Evolutionary conservation across 1,140 invertebrate genomes (phyloP), one percentile per base, ranked within the genome.

Genomic region (Chrysopa pallens): DNA sequence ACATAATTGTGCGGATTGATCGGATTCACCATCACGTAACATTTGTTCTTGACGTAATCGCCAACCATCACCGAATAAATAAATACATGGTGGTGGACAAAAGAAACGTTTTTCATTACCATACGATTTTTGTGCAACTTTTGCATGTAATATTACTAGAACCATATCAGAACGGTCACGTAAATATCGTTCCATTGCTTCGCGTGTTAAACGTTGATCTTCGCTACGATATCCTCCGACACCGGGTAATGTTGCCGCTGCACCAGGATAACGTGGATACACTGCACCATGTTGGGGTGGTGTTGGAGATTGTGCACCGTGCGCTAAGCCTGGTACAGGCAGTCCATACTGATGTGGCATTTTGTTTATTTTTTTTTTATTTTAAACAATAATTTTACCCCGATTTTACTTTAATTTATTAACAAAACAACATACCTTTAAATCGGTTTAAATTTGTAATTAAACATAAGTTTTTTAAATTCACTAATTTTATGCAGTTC

Each of bases 31-130:
- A 49, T 87, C 83, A 1, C 84, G 69, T 43, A 89, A 61, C 77
- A 95, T 83, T 54, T 89, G 80, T 53, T 95, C 88, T 47, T 90
- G 80, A 37, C 95, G 79, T 61, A 87, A 72, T 50, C 89, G 73
- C 96, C 96, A 99, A 2, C 95, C 96, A 52, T 92, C 91, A 4
- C 94, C 94, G 59, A 90, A 89, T 31, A 99, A 66, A 64, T 99
- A 99, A 51, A 99, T 96, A 62, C 94, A 98, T 0, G 96, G 96
- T 1, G 96, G 96, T 1, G 96, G 96, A 59, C 95, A 98, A 66
- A 99, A 98, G 66, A 99, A 98, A 45, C 95, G 72, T 65, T 99
- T 99, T 59, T 99, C 96, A 64, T 98, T 98, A 39, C 96, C 96
- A 62, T 99, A 99, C 0, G 94, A 98, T 57, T 99, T 99, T 62